These are phyloP conservation scores for Melanocharis versteri DNA, from an alignment of 2,113 vertebrate genomes.

Conservation along the genomic window DNA sequence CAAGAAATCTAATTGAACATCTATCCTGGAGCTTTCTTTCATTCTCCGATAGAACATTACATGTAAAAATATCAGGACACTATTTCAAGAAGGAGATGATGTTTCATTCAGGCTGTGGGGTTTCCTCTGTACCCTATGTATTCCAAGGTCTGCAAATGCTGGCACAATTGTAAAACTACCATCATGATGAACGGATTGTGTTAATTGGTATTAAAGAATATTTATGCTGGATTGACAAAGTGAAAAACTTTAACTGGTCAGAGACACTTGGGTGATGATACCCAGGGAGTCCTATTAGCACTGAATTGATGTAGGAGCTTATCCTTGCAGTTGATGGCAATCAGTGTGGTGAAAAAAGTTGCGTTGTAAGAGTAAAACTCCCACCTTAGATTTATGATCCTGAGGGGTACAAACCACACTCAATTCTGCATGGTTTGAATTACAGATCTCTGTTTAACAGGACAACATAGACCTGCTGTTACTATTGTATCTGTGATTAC, in stretches of 20 bases:
- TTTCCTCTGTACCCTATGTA: not conserved
- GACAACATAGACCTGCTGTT: conserved; percentile 55
- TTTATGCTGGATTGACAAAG: conserved; percentile 58
- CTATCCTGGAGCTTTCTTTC: conserved; percentile 13
- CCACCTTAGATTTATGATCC: conserved; percentile 62
- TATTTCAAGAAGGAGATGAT: not conserved
- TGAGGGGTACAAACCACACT: conserved; percentile 42
- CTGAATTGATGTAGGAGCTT: conserved; percentile 32
- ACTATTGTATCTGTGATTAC: conserved; percentile 59
- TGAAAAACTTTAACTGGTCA: conserved; percentile 65
- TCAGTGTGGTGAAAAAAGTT: not conserved
- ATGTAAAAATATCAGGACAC: not conserved
- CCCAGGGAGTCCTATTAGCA: conserved; percentile 34
- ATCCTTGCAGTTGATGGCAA: conserved; percentile 8
- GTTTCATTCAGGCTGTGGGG: not conserved
- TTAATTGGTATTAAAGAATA: conserved; percentile 65
- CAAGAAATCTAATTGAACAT: conserved; percentile 46
- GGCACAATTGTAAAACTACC: not conserved
- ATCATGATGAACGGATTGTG: not conserved
- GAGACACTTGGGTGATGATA: conserved; percentile 36
- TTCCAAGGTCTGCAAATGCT: not conserved
- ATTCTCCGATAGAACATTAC: not conserved
- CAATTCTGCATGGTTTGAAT: conserved; percentile 71
- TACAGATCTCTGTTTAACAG: conserved; percentile 70
- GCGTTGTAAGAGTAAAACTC: not conserved